These are phyloP conservation scores for Ceratoteleas bidentatus DNA, from an alignment of 1,140 invertebrate genomes.

Conservation along the genomic window DNA sequence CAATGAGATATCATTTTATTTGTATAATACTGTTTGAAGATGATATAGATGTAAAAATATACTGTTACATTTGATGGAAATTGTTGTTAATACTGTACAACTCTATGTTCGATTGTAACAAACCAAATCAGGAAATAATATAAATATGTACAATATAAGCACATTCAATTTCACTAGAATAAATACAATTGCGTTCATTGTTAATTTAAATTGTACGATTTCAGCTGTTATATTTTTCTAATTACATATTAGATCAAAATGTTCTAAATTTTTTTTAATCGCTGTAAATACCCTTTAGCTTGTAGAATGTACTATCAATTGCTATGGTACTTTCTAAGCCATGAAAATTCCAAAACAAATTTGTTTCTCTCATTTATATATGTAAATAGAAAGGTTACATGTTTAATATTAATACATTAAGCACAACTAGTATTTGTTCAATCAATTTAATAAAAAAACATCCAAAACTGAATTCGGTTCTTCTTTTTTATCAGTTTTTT, in stretches of 20 bases:
- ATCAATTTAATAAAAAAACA: conserved; percentile 40
- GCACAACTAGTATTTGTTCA: conserved; percentile 20
- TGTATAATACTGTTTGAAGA: conserved; percentile 10
- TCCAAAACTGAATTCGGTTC: conserved; percentile 1
- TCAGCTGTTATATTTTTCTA: too few relatives aligned
- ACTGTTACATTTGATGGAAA: conserved; percentile 26
- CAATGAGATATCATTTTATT: not conserved
- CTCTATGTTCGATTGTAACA: conserved; percentile 45
- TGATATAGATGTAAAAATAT: not conserved
- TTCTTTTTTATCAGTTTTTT: not conserved
- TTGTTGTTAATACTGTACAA: conserved; percentile 11
- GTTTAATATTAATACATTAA: conserved; percentile 35
- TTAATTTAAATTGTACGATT: not conserved
- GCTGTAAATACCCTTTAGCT: too few relatives aligned
- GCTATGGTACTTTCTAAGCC: too few relatives aligned
- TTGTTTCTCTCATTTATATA: conserved; percentile 2
- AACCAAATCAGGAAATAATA: conserved; percentile 17
- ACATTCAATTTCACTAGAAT: not conserved
- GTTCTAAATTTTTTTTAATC: too few relatives aligned
- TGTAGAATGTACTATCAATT: too few relatives aligned
- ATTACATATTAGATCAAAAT: too few relatives aligned
- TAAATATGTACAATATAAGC: conserved; percentile 26
- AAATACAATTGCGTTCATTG: not conserved
- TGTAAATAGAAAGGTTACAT: too few relatives aligned
- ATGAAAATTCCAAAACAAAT: not conserved